Evolutionary conservation across 2,797 vertebrate genomes (phyloP).

Genomic region (Knipowitschia caucasica): DNA sequence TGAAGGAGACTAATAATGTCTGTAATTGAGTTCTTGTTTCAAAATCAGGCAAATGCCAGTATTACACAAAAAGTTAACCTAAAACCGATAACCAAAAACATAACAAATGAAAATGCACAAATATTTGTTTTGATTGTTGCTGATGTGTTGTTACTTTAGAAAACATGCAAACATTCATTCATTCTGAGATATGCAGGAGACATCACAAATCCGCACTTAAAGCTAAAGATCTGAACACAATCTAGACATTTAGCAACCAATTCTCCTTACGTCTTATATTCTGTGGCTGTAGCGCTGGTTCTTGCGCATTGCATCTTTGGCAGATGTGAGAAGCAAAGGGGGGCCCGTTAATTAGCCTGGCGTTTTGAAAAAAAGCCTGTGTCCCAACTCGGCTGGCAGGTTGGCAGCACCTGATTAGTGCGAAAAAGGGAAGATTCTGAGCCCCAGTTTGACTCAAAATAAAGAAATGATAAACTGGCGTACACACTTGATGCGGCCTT

Average conservation of each 20-base stretch:
- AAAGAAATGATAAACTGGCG: constrained; percentile 50
- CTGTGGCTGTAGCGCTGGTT: constrained; percentile 67
- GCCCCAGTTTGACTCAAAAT: constrained; percentile 68
- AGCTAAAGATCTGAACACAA: constrained; percentile 45
- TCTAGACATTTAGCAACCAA: constrained; percentile 31
- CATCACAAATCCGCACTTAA: constrained; percentile 58
- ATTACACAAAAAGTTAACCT: too few species aligned
- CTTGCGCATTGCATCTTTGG: constrained; percentile 63
- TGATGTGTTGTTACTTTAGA: constrained; percentile 57
- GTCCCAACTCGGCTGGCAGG: constrained; percentile 75
- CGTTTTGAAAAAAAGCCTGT: constrained; percentile 72
- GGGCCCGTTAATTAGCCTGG: constrained; percentile 75
- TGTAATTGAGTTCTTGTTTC: too few species aligned
- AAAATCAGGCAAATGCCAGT: too few species aligned
- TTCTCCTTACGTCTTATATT: constrained; percentile 51
- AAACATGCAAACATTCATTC: constrained; percentile 71
- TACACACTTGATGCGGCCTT: constrained; percentile 50
- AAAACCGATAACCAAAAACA: too few species aligned
- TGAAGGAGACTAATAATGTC: too few species aligned
- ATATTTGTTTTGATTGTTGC: too few species aligned
- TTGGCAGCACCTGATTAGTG: constrained; percentile 79
- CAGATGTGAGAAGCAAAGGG: constrained; percentile 67
- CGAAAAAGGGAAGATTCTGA: constrained; percentile 64
- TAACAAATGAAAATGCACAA: too few species aligned
- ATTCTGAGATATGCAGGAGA: constrained; percentile 47